Evolutionary conservation across 2,113 vertebrate genomes (phyloP), one percentile per base, ranked within the genome.

Genomic region (Ctenodactylus gundi): DNA sequence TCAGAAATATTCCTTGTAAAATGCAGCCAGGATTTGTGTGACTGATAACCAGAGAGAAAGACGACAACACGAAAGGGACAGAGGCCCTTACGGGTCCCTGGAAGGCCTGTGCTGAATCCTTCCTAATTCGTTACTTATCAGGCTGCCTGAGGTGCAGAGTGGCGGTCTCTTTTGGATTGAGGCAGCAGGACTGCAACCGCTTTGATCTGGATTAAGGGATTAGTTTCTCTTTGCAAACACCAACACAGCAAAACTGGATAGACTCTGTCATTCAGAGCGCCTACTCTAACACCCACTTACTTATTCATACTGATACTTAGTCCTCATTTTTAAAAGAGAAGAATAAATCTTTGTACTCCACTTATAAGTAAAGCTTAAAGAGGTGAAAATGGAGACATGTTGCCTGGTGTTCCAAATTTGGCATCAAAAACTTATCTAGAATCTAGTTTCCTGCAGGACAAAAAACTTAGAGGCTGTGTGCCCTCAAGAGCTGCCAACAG

Each of bases 1-100:
- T 87, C 51, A 81, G 80, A 94, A 94, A 89, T 93, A 87, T 62
- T 65, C 87, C 70, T 62, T 17, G 58, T 76, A 75, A 53, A 93
- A 87, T 85, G 46, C 53, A 95, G 7, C 72, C 27, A 17, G 90
- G 88, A 93, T 49, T 75, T 44, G 17, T 70, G 49, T 86, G 75
- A 65, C 70, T 64, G 44, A 83, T 21, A 88, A 46, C 2, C 8
- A 46, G 7, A 58, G 7, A 65, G 17, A 65, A 46, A 65, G 58
- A n/a, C 39, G 53, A 34, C 39, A 41, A 55, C 0, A 29, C 62
- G 23, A 27, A 6, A 20, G 20, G 23, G 10, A 34, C 21, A 49
- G 8, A 13, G 8, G 27, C 15, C n/a, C 15, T 31, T 21, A n/a
- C 9, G 57, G 68, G 25, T 29, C 46, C 88, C 31, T 73, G 67